phyloP scores from a whole-genome alignment of 2,888 invertebrate genomes.

The Emesis furor region DNA sequence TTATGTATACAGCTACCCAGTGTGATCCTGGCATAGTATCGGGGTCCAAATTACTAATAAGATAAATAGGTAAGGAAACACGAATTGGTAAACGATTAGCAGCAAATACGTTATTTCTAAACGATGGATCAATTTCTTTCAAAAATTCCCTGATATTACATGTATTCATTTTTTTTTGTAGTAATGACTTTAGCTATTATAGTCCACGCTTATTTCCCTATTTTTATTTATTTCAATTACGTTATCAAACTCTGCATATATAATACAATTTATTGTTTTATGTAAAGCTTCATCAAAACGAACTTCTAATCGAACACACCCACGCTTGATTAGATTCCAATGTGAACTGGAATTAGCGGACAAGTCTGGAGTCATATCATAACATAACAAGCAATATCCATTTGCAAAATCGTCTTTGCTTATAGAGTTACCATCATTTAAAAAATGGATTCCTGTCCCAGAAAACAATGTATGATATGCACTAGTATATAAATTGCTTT shows the following conservation, averaged over 20 bases:
- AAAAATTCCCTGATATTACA: constrained; percentile 22
- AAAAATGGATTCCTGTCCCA: constrained; percentile 71
- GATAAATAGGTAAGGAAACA: constrained; percentile 27
- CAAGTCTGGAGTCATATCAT: constrained; percentile 36
- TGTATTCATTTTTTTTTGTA: constrained; percentile 22
- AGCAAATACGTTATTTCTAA: constrained; percentile 64
- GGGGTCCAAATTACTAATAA: constrained; percentile 62
- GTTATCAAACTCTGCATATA: constrained; percentile 25
- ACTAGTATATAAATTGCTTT: constrained; percentile 35
- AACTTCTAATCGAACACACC: constrained; percentile 12
- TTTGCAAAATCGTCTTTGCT: constrained; percentile 48
- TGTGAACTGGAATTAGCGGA: too few species aligned
- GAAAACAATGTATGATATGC: constrained; percentile 68
- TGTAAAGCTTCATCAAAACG: constrained; percentile 18
- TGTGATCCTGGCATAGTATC: constrained; percentile 69
- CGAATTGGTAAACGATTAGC: constrained; percentile 54
- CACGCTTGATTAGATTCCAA: not conserved
- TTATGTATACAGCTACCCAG: constrained; percentile 68
- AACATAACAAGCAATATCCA: too few species aligned
- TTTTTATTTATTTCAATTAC: constrained; percentile 20
- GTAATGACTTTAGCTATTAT: not conserved
- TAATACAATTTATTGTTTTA: not conserved
- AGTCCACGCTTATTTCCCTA: not conserved
- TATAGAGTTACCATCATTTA: constrained; percentile 72
- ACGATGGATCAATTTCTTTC: constrained; percentile 4